Base-by-base conservation (phyloP, 2,797 vertebrate species). In the Amphiprion clarkii region DNA sequence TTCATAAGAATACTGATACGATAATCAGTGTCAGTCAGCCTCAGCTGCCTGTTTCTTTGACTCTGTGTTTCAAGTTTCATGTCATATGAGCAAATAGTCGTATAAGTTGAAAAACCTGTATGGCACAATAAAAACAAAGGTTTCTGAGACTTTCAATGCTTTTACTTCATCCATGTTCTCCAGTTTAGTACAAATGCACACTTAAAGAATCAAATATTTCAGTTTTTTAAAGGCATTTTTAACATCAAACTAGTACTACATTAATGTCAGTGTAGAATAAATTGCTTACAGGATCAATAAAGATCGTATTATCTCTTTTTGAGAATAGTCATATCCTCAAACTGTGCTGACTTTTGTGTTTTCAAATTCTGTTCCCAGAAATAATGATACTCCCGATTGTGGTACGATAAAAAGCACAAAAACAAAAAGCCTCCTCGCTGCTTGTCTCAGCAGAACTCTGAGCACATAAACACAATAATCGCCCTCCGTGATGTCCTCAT, bases 21-120 rank as follows among this genome's bases (percentile, higher is more conserved):
- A 27, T 23, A 23, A 23, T 27, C 27, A 27, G 27, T 27, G 27
- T 4, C 27, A 27, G 27, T 27, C 73, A 56, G 65, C 21, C 17
- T 67, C 9, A 0, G 27, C 4, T 6, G 0, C 10, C 14, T 66
- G 23, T 75, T 72, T 51, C 53, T 52, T 3, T 2, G 10, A 54
- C 51, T 60, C 23, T 68, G 29, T 57, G 57, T 58, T 69, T 66
- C 4, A 56, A 61, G 66, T 87, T 87, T 89, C 23, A 1, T 74
- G 85, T 86, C 63, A 61, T 44, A 14, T 0, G 1, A 23, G 10
- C 36, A 53, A 71, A 82, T 3, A 36, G 40, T 13, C 13, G 49
- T 16, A 51, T 49, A 51, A 54, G 36, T 23, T 29, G 58, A 66
- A 51, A 72, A 54, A 64, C 71, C 60, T 64, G 31, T 2, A 7